These are phyloP conservation scores for Trilocha varians DNA, from an alignment of 2,888 invertebrate species.

Conservation along the genomic window DNA sequence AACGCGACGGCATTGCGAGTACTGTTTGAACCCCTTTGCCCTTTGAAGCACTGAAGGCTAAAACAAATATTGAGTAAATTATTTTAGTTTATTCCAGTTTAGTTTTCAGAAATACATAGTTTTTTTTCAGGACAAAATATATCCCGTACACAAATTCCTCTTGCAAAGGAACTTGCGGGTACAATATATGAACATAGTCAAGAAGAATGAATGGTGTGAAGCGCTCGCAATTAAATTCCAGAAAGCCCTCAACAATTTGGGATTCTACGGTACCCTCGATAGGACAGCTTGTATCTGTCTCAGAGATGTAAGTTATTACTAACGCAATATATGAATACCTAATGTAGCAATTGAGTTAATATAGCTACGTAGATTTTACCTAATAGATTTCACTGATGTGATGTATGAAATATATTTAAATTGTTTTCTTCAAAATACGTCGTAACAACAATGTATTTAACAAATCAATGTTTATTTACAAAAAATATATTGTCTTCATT, in stretches of 20 bases:
- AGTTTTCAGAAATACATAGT: not conserved
- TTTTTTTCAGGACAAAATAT: slow-evolving; percentile 44
- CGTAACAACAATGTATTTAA: too few relatives aligned
- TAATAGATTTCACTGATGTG: too few relatives aligned
- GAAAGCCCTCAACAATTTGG: slow-evolving; percentile 35
- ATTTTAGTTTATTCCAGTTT: not conserved
- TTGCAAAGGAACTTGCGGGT: slow-evolving; percentile 44
- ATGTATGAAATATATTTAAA: too few relatives aligned
- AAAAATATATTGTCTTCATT: slow-evolving; percentile 7
- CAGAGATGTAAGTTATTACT: slow-evolving; percentile 41
- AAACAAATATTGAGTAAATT: not conserved
- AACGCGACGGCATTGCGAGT: too few relatives aligned
- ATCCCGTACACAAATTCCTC: slow-evolving; percentile 36
- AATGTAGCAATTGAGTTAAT: too few relatives aligned
- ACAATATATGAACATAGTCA: slow-evolving; percentile 46
- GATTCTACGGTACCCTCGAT: slow-evolving; percentile 33
- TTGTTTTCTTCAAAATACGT: too few relatives aligned
- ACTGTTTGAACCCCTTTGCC: too few relatives aligned
- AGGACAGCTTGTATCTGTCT: slow-evolving; percentile 28
- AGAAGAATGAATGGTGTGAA: slow-evolving; percentile 46
- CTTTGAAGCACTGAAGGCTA: too few relatives aligned
- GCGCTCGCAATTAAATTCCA: slow-evolving; percentile 40
- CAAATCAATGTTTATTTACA: not conserved
- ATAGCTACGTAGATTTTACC: too few relatives aligned
- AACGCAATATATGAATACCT: slow-evolving; percentile 1